phyloP scores from a whole-genome alignment of 2,797 vertebrate species.

The Glyptemys insculpta region DNA sequence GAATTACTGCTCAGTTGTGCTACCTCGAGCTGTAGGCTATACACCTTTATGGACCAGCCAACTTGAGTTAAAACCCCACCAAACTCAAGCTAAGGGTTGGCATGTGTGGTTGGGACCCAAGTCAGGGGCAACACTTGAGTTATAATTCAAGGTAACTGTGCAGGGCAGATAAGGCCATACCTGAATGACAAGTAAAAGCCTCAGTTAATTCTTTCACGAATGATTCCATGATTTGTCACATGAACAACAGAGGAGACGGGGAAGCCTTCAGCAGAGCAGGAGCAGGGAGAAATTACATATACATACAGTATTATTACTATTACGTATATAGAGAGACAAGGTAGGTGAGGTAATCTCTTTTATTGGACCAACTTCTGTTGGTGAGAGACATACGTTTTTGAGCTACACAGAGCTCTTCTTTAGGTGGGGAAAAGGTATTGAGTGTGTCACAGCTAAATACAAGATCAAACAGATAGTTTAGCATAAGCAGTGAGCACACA shows the following conservation, averaged over 20 bases:
- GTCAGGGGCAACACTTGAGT: neutral
- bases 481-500: too few species aligned
- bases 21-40: neutral
- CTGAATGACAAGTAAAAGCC: neutral
- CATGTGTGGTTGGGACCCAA: neutral
- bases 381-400: too few species aligned
- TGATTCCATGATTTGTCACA: neutral
- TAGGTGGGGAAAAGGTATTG: too few species aligned
- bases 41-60: neutral
- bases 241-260: neutral
- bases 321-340: too few species aligned
- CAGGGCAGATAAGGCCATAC: accelerated
- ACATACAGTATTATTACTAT: too few species aligned
- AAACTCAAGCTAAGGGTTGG: neutral
- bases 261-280: neutral
- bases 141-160: neutral
- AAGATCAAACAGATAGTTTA: too few species aligned
- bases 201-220: neutral
- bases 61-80: neutral
- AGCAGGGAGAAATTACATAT: too few species aligned
- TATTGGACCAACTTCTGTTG: too few species aligned
- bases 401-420: too few species aligned
- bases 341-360: too few species aligned
- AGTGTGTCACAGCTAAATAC: too few species aligned
- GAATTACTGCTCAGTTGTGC: neutral